Evolutionary conservation across 2,888 invertebrate species (phyloP).

Genomic region (Drosophila bunnanda): DNA sequence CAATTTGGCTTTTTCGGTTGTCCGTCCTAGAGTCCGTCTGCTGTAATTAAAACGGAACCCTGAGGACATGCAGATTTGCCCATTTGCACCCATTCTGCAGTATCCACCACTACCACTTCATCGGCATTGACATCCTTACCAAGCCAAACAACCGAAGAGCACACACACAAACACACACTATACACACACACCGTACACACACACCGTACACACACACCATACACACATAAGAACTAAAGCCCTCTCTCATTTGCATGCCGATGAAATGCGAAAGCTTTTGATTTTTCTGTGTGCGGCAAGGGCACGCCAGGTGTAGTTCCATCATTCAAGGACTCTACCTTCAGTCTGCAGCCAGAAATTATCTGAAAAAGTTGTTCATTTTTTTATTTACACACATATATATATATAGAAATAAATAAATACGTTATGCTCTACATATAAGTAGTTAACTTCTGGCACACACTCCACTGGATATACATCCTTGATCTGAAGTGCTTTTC

Average conservation of each 20-base stretch:
- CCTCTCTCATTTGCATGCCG: conserved; percentile 15
- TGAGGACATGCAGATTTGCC: conserved; percentile 18
- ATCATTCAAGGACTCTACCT: conserved; percentile 13
- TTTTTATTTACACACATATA: not conserved
- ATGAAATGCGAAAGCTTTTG: conserved; percentile 20
- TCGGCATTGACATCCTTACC: conserved; percentile 17
- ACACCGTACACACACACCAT: not conserved
- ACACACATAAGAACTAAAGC: not conserved
- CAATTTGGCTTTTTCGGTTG: conserved; percentile 16
- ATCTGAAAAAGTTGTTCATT: conserved; percentile 17
- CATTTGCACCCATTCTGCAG: conserved; percentile 1
- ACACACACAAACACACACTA: not conserved
- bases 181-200: not conserved
- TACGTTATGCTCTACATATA: conserved; percentile 3
- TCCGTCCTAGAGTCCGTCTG: conserved; percentile 6
- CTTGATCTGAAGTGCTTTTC: conserved; percentile 1
- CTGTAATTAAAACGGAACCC: conserved; percentile 22
- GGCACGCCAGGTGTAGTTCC: conserved; percentile 10
- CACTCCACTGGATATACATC: not conserved
- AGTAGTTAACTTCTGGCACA: conserved; percentile 15
- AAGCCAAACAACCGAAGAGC: conserved; percentile 12
- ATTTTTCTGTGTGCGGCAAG: conserved; percentile 3
- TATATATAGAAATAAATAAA: conserved; percentile 1
- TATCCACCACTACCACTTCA: not conserved
- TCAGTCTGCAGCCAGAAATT: conserved; percentile 4